Conservation (phyloP, 2,797 vertebrate species). For the Lindbergichthys nudifrons region DNA sequence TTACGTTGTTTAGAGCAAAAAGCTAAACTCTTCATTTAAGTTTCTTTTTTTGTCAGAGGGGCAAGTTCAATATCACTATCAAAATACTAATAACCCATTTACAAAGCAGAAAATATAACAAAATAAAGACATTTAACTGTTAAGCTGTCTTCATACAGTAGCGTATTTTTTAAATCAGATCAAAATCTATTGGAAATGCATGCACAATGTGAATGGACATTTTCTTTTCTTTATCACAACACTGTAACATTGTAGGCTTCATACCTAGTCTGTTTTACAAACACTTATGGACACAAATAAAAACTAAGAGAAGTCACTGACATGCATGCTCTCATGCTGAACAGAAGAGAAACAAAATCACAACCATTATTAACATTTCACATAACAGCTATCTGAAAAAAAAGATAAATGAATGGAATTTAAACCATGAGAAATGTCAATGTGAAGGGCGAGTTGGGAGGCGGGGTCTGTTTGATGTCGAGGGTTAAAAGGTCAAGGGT, state of each 20-base stretch:
- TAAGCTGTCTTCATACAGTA: constrained; percentile 77
- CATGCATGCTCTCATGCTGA: constrained; percentile 72
- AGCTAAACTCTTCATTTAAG: constrained; percentile 48
- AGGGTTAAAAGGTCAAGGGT: constrained; percentile 78
- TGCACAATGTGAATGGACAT: constrained; percentile 63
- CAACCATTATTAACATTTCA: constrained; percentile 84
- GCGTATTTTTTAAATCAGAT: constrained; percentile 55
- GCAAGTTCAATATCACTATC: constrained; percentile 54
- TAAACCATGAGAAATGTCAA: constrained; percentile 74
- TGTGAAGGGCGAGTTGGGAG: constrained; percentile 36
- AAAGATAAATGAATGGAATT: constrained; percentile 70
- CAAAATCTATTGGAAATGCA: constrained; percentile 70
- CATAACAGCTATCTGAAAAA: constrained; percentile 75
- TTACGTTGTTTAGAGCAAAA: constrained; percentile 45
- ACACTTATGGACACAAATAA: constrained; percentile 67
- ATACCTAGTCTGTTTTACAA: constrained; percentile 66
- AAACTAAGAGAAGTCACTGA: constrained; percentile 66
- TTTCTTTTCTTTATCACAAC: constrained; percentile 67
- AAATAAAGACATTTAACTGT: constrained; percentile 66
- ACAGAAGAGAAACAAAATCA: constrained; percentile 66
- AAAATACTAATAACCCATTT: constrained; percentile 67
- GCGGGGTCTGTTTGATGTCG: constrained; percentile 61
- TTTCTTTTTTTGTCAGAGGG: constrained; percentile 59
- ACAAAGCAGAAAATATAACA: constrained; percentile 65
- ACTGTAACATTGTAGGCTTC: constrained; percentile 77